These are phyloP conservation scores for Alsophila aescularia DNA, from an alignment of 2,888 invertebrate species.

Conservation along the genomic window DNA sequence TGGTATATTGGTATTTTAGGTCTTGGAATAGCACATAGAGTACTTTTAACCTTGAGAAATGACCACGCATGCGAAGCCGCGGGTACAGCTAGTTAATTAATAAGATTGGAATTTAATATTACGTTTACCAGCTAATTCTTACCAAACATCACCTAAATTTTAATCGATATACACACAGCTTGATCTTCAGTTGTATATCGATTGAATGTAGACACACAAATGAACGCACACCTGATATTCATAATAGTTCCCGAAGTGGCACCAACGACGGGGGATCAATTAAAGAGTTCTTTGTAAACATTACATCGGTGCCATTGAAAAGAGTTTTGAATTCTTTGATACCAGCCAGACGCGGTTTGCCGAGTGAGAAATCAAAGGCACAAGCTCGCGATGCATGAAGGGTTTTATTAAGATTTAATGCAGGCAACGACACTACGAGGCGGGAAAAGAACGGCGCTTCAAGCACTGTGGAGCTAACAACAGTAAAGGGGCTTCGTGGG, in stretches of 20 bases:
- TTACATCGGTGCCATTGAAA: constrained; percentile 84
- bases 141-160: not conserved
- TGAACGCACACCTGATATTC: constrained; percentile 17
- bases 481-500: constrained; percentile 4
- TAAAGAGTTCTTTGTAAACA: constrained; percentile 76
- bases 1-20: no score
- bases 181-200: no score
- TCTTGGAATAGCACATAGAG: no score
- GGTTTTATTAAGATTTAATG: constrained; percentile 84
- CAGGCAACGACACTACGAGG: constrained; percentile 82
- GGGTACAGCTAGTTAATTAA: no score
- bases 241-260: constrained; percentile 18
- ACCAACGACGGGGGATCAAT: constrained; percentile 70
- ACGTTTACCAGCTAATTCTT: no score
- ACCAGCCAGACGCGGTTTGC: constrained; percentile 80
- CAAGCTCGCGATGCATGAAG: constrained; percentile 77
- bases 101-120: no score
- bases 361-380: constrained; percentile 83
- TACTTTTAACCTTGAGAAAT: no score
- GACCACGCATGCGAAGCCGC: no score
- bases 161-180: not conserved
- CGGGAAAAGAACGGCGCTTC: constrained; percentile 82
- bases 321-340: constrained; percentile 85
- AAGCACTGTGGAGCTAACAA: constrained; percentile 50
- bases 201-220: constrained; percentile 6